Percentiles rank a stretch among this genome's conserved stretches.
Conservation (phyloP, 2,888 invertebrate species). For the Endomychus coccineus region DNA sequence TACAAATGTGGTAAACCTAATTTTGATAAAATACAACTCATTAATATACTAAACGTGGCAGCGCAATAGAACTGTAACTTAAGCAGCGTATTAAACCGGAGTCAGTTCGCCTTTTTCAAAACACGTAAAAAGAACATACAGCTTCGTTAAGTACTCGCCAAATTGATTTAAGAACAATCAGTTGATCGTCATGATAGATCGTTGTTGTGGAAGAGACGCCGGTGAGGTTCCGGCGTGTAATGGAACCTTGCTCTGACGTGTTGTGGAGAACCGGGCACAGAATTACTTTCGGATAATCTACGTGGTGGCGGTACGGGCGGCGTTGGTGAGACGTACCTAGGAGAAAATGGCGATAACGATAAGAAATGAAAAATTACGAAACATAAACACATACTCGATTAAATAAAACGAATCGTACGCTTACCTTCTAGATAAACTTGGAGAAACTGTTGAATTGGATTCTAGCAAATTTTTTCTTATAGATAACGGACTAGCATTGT, state of each 20-base stretch:
- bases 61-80: too few species aligned
- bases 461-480: slow-evolving; percentile 54
- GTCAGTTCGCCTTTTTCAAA: too few species aligned
- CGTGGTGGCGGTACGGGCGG: slow-evolving; percentile 57
- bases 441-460: slow-evolving; percentile 42
- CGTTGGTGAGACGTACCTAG: slow-evolving; percentile 53
- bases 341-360: slow-evolving; percentile 12
- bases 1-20: too few species aligned
- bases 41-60: too few species aligned
- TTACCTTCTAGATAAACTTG: slow-evolving; percentile 51
- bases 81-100: too few species aligned
- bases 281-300: slow-evolving; percentile 58
- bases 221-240: slow-evolving; percentile 53
- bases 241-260: slow-evolving; percentile 57
- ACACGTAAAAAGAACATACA: too few species aligned
- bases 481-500: slow-evolving; percentile 48
- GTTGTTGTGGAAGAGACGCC: slow-evolving; percentile 50
- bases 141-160: too few species aligned
- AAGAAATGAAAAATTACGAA: slow-evolving; percentile 3
- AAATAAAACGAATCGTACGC: too few species aligned
- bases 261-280: slow-evolving; percentile 63
- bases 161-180: too few species aligned
- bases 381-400: too few species aligned
- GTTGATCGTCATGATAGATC: too few species aligned
- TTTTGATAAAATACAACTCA: too few species aligned